These are phyloP conservation scores for Trichonephila inaurata DNA, from an alignment of 1,140 invertebrate genomes.

Conservation along the genomic window DNA sequence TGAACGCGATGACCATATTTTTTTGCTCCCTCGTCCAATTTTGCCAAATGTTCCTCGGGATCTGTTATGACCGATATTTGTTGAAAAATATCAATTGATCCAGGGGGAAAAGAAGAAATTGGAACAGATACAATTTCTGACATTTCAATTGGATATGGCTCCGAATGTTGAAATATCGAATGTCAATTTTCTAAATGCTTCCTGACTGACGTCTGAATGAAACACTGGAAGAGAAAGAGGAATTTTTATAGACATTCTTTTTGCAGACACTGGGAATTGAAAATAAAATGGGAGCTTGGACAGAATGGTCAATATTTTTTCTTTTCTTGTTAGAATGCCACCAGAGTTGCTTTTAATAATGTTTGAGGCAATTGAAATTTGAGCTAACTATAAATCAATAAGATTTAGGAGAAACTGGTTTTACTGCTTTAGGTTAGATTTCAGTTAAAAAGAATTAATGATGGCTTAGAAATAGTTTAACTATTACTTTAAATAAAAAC, in stretches of 20 bases:
- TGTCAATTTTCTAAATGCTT: conserved; percentile 49
- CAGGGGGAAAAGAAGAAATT: conserved; percentile 43
- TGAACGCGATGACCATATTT: conserved; percentile 43
- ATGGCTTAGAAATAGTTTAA: no score
- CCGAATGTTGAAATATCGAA: conserved; percentile 27
- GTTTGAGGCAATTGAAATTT: no score
- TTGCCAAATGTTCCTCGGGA: not conserved
- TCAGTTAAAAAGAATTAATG: no score
- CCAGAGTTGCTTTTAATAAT: no score
- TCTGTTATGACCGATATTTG: conserved; percentile 59
- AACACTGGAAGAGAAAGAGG: not conserved
- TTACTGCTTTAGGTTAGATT: no score
- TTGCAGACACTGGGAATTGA: not conserved
- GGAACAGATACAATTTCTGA: conserved; percentile 42
- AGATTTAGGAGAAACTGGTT: no score
- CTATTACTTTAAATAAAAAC: no score
- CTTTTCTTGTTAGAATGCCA: no score
- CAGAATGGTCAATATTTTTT: no score
- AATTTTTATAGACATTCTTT: conserved; percentile 4
- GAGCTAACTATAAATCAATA: no score
- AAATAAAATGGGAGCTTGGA: not conserved
- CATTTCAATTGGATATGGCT: conserved; percentile 58
- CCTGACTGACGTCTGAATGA: conserved; percentile 49
- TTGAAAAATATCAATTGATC: conserved; percentile 60
- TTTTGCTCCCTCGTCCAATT: conserved; percentile 42